Percentiles rank a stretch among this genome's conserved stretches.
phyloP scores from a whole-genome alignment of 2,888 invertebrate genomes.

The Strigamia maritima region DNA sequence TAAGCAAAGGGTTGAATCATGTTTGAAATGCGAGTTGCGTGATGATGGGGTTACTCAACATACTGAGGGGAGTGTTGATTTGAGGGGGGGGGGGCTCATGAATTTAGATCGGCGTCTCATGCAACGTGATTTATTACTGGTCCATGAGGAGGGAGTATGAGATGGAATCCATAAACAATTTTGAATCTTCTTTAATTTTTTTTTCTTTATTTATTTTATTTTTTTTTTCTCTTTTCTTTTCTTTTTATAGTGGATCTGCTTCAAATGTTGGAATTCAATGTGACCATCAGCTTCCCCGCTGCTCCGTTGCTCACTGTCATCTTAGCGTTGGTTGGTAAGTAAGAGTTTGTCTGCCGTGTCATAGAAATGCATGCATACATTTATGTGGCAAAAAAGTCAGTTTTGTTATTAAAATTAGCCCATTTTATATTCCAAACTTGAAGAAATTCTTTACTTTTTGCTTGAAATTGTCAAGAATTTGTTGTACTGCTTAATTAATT shows the following conservation, averaged over 20 bases:
- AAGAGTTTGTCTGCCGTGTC: slow-evolving; percentile 5
- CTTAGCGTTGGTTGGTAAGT: slow-evolving; percentile 95
- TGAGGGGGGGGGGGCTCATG: slow-evolving; percentile 25
- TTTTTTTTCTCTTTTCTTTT: slow-evolving; percentile 44
- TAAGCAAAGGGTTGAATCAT: not conserved
- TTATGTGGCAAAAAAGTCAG: too few relatives aligned
- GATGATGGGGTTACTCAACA: slow-evolving; percentile 32
- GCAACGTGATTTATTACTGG: slow-evolving; percentile 29
- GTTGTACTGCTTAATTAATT: too few relatives aligned
- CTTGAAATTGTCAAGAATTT: too few relatives aligned
- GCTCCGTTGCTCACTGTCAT: slow-evolving; percentile 96
- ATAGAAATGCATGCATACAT: too few relatives aligned
- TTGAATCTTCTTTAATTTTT: not conserved
- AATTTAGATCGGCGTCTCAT: slow-evolving; percentile 34
- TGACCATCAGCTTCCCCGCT: slow-evolving; percentile 88
- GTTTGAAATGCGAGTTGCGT: slow-evolving; percentile 25
- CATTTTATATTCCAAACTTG: too few relatives aligned
- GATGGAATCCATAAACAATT: slow-evolving; percentile 24
- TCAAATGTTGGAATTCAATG: slow-evolving; percentile 97
- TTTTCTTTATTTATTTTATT: slow-evolving; percentile 40
- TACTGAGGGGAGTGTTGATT: slow-evolving; percentile 21
- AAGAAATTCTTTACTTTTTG: too few relatives aligned
- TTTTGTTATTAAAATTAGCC: too few relatives aligned
- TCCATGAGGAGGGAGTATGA: slow-evolving; percentile 14
- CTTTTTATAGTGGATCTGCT: slow-evolving; percentile 88